A percentile compares a stretch with the other conserved stretches of the same genome.
These are phyloP conservation scores for Sebastolobus alascanus DNA, from an alignment of 2,797 vertebrate genomes.

Conservation along the genomic window DNA sequence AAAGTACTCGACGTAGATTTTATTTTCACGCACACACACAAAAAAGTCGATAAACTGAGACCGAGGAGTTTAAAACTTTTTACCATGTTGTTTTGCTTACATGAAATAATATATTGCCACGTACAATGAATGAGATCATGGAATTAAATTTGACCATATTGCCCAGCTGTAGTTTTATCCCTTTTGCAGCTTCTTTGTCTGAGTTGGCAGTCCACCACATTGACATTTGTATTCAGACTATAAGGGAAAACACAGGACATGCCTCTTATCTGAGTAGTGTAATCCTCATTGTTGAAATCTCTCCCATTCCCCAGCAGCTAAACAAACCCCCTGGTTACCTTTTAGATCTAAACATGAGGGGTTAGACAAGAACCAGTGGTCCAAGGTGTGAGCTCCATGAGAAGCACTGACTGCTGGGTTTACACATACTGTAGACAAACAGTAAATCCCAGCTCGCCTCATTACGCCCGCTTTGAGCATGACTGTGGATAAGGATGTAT, in stretches of 20 bases:
- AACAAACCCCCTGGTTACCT: constrained; percentile 12
- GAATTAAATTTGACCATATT: neutral
- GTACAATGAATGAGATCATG: too few species aligned
- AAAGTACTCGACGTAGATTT: too few species aligned
- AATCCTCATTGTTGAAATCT: constrained; percentile 2
- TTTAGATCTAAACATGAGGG: constrained; percentile 14
- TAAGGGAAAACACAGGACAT: neutral
- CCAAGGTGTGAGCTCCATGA: constrained; percentile 13
- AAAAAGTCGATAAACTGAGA: too few species aligned
- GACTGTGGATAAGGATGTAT: constrained; percentile 61
- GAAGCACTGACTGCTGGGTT: constrained; percentile 26
- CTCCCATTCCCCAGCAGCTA: neutral
- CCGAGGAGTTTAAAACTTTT: too few species aligned
- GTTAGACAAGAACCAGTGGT: constrained; percentile 1
- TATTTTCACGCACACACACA: too few species aligned
- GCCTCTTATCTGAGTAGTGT: neutral
- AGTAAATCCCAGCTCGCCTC: constrained; percentile 58
- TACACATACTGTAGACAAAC: constrained; percentile 33
- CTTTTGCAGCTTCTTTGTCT: neutral
- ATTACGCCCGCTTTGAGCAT: constrained; percentile 54
- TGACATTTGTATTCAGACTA: neutral
- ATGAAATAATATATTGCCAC: too few species aligned
- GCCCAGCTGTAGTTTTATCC: neutral
- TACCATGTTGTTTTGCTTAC: too few species aligned
- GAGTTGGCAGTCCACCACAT: neutral